Base-by-base conservation (phyloP, 1,140 invertebrate species). In the Drosophila tropicalis region DNA sequence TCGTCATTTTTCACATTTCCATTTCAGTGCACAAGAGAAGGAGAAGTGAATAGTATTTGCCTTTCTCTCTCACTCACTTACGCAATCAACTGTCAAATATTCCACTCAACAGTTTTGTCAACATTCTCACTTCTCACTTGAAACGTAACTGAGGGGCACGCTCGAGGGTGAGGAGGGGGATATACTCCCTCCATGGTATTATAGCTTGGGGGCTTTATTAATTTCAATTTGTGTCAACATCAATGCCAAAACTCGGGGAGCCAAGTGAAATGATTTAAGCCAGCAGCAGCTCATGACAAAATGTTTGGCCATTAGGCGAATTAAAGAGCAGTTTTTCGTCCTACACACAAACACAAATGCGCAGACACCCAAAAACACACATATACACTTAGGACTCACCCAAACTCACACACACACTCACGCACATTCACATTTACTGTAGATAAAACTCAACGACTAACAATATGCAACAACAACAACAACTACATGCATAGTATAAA, bases 151-250 rank as follows among this genome's bases (percentile, higher is more conserved):
- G 29, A 5, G 29, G 6, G 5, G 10, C 29, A 29, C 29, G 29
- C 29, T 29, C 6, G 44, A 9, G 17, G 10, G 12, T 3, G 44
- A 4, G 17, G 10, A 22, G 44, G 7, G 3, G 36, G 36, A 13
- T 10, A 39, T n/a, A 4, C 36, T 60, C 64, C 39, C 22, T 65
- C 36, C 29, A 29, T 62, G 54, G 17, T 19, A 41, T 22, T 13
- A 39, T 51, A 22, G 17, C 44, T 51, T 54, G 40, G 34, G 54
- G 54, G 83, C 76, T 86, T 86, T 86, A 86, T 86, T 86, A 86
- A 87, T 86, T 86, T 86, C 82, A 86, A 86, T 86, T 87, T 86
- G 82, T 86, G 82, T 86, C 82, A 86, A 87, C 82, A 86, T 86
- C 82, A 87, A 79, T 69, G 75, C 79, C 71, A 81, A 84, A 78